Percentiles rank a stretch among this genome's conserved stretches.
These are phyloP conservation scores for Babylonia areolata DNA, from an alignment of 1,140 invertebrate genomes.

Conservation along the genomic window DNA sequence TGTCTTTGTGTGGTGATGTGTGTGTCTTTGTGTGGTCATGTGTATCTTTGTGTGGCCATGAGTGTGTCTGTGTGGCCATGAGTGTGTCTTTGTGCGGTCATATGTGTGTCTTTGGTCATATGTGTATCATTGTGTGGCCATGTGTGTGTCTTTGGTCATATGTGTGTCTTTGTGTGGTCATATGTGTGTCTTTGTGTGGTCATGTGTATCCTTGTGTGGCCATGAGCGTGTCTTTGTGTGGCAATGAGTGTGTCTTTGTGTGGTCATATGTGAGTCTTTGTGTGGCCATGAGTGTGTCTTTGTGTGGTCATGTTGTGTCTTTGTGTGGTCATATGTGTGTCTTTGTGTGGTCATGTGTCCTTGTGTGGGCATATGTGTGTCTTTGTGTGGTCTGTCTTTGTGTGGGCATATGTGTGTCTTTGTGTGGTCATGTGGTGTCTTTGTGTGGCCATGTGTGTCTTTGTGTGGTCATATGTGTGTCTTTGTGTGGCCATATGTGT, in stretches of 20 bases:
- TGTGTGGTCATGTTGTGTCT: not conserved
- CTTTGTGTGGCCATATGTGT: not conserved
- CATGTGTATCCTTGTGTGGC: not conserved
- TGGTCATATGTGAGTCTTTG: not conserved
- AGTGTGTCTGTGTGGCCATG: not conserved
- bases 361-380: constrained; percentile 1
- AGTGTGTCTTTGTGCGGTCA: not conserved
- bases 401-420: not conserved
- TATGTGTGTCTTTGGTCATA: not conserved
- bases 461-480: not conserved
- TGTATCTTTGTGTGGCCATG: not conserved
- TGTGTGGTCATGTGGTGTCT: not conserved
- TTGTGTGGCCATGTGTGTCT: not conserved
- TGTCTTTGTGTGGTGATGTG: not conserved
- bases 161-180: not conserved
- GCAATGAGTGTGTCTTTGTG: no score
- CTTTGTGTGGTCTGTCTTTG: not conserved
- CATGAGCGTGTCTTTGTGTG: not conserved
- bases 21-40: no score
- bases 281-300: not conserved
- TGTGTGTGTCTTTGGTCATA: no score
- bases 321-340: not conserved
- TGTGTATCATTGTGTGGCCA: not conserved
- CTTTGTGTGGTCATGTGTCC: no score
- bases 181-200: not conserved